Conservation (phyloP, 2,113 vertebrate species). For the Neotoma lepida region DNA sequence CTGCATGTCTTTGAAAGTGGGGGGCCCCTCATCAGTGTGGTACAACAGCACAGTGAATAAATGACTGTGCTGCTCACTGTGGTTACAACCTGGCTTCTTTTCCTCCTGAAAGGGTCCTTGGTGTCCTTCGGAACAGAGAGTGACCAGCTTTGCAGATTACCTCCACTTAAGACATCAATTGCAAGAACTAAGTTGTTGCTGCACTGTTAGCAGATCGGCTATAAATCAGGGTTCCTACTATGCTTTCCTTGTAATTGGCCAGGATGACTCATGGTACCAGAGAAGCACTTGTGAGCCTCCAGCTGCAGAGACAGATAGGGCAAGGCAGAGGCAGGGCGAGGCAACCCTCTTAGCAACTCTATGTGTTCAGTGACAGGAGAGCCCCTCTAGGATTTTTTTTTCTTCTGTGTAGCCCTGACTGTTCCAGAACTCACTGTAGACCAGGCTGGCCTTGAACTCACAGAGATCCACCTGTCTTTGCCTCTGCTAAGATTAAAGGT, state of each 20-base stretch:
- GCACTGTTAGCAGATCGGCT: neutral
- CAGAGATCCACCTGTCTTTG: too few species aligned
- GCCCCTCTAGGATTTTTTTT: neutral
- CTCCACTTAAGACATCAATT: neutral
- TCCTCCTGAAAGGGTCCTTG: neutral
- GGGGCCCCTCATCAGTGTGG: neutral
- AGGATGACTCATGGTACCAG: neutral
- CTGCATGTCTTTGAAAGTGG: neutral
- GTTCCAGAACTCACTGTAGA: too few species aligned
- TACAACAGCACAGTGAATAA: neutral
- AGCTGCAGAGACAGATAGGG: neutral
- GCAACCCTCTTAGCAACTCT: neutral
- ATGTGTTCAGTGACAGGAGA: neutral
- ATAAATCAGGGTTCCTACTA: neutral
- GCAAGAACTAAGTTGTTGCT: neutral
- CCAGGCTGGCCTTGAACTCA: too few species aligned
- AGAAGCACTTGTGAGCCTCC: neutral
- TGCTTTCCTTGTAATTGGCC: neutral
- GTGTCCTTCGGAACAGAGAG: neutral
- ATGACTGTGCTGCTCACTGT: neutral
- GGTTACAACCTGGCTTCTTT: neutral
- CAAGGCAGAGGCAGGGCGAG: neutral
- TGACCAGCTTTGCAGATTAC: neutral
- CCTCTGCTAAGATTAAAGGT: too few species aligned
- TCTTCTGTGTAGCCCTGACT: too few species aligned